Evolutionary conservation across 2,113 vertebrate genomes (phyloP).

Genomic region (Caranx ignobilis): DNA sequence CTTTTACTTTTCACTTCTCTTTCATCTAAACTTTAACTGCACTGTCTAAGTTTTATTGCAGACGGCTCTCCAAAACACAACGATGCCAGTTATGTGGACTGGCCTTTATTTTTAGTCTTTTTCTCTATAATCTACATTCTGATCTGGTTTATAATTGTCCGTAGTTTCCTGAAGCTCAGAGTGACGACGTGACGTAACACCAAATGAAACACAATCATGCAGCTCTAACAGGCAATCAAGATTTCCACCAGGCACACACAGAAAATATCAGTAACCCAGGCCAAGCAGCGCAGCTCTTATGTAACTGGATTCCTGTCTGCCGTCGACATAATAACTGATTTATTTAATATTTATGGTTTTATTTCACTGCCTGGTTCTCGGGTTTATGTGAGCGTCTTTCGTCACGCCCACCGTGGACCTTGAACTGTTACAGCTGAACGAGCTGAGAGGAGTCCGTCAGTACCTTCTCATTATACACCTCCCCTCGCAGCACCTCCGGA

Average conservation of each 20-base stretch:
- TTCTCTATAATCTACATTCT: background rate
- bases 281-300: slow-evolving; percentile 14
- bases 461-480: slow-evolving; percentile 97
- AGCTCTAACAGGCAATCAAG: background rate
- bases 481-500: slow-evolving; percentile 93
- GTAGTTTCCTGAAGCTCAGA: background rate
- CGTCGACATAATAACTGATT: slow-evolving; percentile 6
- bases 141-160: background rate
- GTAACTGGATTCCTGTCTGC: slow-evolving; percentile 25
- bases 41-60: background rate
- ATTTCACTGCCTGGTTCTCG: background rate
- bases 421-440: slow-evolving; percentile 41
- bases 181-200: background rate
- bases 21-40: too few relatives aligned
- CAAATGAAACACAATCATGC: background rate
- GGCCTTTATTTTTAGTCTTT: background rate
- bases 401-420: slow-evolving; percentile 41
- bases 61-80: background rate
- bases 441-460: background rate
- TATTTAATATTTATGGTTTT: slow-evolving; percentile 51
- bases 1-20: too few relatives aligned
- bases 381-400: slow-evolving; percentile 18
- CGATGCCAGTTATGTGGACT: background rate
- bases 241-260: background rate
- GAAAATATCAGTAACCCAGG: background rate